Base-by-base conservation (phyloP, 2,113 vertebrate genomes). In the Chamaea fasciata region DNA sequence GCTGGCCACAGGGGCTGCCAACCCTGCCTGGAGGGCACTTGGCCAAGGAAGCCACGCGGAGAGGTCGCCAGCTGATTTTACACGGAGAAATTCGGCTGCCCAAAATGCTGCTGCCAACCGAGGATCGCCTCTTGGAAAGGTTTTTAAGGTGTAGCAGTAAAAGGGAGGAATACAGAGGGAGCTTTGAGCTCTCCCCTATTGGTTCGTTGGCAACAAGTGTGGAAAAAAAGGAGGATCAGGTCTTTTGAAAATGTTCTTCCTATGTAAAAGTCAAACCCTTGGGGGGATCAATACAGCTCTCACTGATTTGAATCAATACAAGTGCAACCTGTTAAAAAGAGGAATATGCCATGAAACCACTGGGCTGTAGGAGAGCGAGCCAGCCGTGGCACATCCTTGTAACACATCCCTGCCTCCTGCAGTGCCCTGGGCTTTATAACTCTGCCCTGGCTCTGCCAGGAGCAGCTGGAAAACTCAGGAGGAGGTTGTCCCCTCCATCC, bases 211-310 rank as follows among this genome's bases (percentile, higher is more conserved):
- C 92, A 90, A 41, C 62, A 90, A 88, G 50, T 20, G 23, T 86
- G 73, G 90, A 90, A 95, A 96, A 92, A 64, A 63, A 91, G 87
- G 37, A 92, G 37, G 46, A 70, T 49, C 28, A 8, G 56, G 62
- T 84, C 85, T 93, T 96, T 64, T 83, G 76, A 93, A 95, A 94
- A 67, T 53, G n/a, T 71, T 89, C 76, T 90, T 84, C 50, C 62
- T 64, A 0, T 84, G 74, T 81, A 87, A 71, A 60, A 22, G 76
- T 94, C 44, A 17, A 62, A 53, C 49, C 90, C 73, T 94, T 87
- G 53, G 62, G 57, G 94, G 62, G 65, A 94, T 62, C 69, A 56
- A 41, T 89, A 23, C n/a, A 33, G n/a, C 70, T 90, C 90, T 93
- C 49, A 3, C 71, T 87, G 79, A 81, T 93, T 68, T 80, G 75